Conservation (phyloP, 2,113 vertebrate genomes). For the Catharus fuscescens region DNA sequence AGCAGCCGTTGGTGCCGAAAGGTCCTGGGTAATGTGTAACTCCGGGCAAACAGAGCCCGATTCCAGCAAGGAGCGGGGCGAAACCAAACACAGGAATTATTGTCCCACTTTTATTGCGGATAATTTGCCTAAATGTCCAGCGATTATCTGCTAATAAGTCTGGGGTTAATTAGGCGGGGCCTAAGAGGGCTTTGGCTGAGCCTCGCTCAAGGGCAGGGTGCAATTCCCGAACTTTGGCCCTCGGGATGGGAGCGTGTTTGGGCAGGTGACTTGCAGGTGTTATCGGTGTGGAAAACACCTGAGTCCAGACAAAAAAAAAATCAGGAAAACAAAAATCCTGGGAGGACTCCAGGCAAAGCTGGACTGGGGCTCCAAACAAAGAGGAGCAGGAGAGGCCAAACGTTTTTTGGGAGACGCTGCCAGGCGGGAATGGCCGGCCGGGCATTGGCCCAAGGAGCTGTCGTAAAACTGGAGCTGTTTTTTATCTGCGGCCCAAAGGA, state of each 20-base stretch:
- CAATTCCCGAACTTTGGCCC: conserved; percentile 36
- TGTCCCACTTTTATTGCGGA: conserved; percentile 52
- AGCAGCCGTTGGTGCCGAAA: conserved; percentile 20
- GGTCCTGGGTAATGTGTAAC: conserved; percentile 56
- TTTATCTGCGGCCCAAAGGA: not conserved
- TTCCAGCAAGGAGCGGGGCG: conserved; percentile 59
- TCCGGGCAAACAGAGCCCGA: conserved; percentile 38
- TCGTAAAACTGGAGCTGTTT: not conserved
- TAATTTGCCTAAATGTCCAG: conserved; percentile 63
- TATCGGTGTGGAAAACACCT: not conserved
- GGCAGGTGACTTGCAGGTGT: not conserved
- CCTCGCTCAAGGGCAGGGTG: not conserved
- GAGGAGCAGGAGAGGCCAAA: not conserved
- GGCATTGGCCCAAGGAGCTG: not conserved
- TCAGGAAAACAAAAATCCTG: rapidly evolving
- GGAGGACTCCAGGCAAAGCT: not conserved
- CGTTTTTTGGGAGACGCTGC: not conserved
- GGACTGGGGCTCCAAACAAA: not conserved
- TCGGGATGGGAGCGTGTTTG: not conserved
- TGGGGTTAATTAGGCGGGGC: conserved; percentile 36
- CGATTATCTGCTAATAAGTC: conserved; percentile 56
- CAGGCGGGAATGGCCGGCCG: not conserved
- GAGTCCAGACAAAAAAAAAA: not conserved
- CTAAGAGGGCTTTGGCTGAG: not conserved
- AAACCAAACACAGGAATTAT: conserved; percentile 51